Evolutionary conservation across 2,888 invertebrate species (phyloP), one percentile per base, ranked within the genome.

Genomic region (Celastrina argiolus): DNA sequence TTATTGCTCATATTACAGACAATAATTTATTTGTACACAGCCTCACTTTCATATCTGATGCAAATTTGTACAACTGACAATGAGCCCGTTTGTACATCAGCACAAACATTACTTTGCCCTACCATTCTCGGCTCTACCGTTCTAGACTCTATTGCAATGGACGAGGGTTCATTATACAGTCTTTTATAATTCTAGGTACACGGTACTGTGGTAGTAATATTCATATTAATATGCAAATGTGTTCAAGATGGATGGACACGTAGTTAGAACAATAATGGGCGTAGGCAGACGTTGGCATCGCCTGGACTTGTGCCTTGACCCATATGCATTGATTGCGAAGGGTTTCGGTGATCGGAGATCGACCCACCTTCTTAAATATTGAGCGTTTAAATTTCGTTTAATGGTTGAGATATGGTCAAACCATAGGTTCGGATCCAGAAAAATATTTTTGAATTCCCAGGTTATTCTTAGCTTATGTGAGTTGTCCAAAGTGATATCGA

Each of bases 31-130:
- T 84, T 80, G 81, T 79, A 65, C 76, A 79, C 82, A 81, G 82
- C 81, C 83, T 77, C 77, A 83, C 85, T 88, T 88, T 89, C 88
- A 79, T 85, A 86, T 84, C 81, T 84, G 82, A 90, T 90, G 89
- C 89, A 85, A 89, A 90, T 90, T 84, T 77, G 79, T 81, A 81
- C 76, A 74, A 78, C 85, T 86, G 84, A 88, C 89, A 90, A 90
- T 89, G 87, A 86, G 82, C 83, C 80, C 83, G 83, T 86, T 87
- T 85, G 81, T 81, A 80, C 74, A 74, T 75, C 73, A 66, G 72
- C 59, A 74, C 78, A 73, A 77, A 73, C 26, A 69, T 72, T 68
- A 68, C 59, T 68, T 73, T 36, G 72, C 26, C 42, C 26, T 28
- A 28, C 2, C 58, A 65, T 61, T 7, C 26, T 64, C 59, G 59